Conservation (phyloP, 1,140 invertebrate genomes). For the Drosophila sp. region DNA sequence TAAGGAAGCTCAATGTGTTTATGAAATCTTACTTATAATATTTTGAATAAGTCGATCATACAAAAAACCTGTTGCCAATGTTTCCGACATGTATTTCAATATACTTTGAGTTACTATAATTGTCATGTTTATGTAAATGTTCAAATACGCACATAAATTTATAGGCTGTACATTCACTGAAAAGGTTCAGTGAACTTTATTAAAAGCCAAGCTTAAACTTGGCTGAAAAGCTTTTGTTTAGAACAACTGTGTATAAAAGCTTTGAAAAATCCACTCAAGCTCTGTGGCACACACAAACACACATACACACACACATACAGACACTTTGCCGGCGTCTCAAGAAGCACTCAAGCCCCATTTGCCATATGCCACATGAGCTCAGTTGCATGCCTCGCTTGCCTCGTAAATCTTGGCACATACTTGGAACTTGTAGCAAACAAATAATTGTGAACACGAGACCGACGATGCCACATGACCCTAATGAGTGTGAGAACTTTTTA, state of each 20-base stretch:
- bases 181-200: slow-evolving; percentile 62
- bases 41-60: neutral
- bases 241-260: slow-evolving; percentile 1
- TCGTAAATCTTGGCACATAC: slow-evolving; percentile 27
- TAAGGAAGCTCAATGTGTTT: neutral
- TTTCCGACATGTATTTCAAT: neutral
- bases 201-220: slow-evolving; percentile 47
- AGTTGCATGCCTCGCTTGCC: slow-evolving; percentile 12
- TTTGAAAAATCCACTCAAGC: slow-evolving; percentile 54
- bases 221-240: slow-evolving; percentile 24
- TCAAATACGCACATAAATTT: slow-evolving; percentile 4
- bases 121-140: slow-evolving; percentile 7
- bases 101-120: neutral
- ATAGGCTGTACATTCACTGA: neutral
- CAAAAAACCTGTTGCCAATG: slow-evolving; percentile 3
- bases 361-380: slow-evolving; percentile 14
- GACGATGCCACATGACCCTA: slow-evolving; percentile 61
- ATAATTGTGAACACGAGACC: slow-evolving; percentile 77
- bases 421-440: slow-evolving; percentile 55
- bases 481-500: slow-evolving; percentile 78
- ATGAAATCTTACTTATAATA: neutral
- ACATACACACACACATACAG: no score
- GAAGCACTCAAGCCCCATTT: slow-evolving; percentile 51
- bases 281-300: slow-evolving; percentile 25
- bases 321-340: slow-evolving; percentile 63